These are phyloP conservation scores for Ophioninae sp. DNA, from an alignment of 2,888 invertebrate genomes.

Conservation along the genomic window DNA sequence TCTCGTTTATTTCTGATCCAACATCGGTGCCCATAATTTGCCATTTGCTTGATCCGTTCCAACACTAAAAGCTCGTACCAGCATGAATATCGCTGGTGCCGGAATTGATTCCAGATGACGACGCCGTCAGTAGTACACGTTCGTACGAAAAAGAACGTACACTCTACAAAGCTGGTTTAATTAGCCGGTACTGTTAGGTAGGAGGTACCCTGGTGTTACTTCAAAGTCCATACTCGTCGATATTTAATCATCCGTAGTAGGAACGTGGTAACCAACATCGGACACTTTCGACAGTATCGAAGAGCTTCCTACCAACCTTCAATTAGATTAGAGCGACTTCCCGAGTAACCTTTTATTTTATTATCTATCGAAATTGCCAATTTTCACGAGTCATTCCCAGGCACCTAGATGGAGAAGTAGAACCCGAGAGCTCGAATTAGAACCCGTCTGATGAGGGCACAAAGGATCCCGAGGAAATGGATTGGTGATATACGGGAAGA, in stretches of 20 bases:
- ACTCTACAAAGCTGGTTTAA: conserved; percentile 42
- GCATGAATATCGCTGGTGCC: background rate
- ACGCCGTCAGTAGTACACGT: background rate
- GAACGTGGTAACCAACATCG: conserved; percentile 2
- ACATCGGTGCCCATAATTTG: no score
- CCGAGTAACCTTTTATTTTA: conserved; percentile 26
- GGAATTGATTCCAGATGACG: background rate
- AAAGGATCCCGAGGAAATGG: conserved; percentile 17
- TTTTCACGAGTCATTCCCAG: background rate
- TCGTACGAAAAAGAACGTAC: conserved; percentile 15
- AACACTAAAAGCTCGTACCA: conserved; percentile 70
- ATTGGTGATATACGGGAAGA: background rate
- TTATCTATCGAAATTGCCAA: conserved; percentile 19
- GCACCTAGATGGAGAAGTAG: background rate
- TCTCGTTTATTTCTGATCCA: no score
- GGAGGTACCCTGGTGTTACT: background rate
- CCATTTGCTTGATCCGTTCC: no score
- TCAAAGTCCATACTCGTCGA: conserved; percentile 10
- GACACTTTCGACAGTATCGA: conserved; percentile 19
- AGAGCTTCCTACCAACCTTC: conserved; percentile 1
- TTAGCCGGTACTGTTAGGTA: background rate
- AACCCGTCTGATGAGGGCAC: background rate
- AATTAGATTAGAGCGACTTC: conserved; percentile 11
- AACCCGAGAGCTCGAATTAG: background rate
- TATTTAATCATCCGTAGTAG: background rate